Percentiles rank a stretch among this genome's conserved stretches.
Conservation (phyloP, 2,113 vertebrate genomes). For the Syrrhaptes paradoxus region DNA sequence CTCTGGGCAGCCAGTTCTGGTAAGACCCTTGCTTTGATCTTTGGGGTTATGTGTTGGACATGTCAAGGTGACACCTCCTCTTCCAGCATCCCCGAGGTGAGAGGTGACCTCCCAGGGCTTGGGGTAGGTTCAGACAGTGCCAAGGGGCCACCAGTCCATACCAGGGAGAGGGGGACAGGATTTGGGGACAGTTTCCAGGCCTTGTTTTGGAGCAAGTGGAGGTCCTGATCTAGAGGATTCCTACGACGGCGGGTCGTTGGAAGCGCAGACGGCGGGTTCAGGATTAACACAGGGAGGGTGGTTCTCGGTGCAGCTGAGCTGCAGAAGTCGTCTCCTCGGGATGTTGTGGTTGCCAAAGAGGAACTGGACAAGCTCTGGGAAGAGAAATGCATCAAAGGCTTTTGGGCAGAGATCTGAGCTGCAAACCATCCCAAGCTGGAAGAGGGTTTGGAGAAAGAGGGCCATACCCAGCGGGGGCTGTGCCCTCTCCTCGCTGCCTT, state of each 20-base stretch:
- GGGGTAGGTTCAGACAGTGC: not conserved
- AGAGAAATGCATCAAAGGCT: not conserved
- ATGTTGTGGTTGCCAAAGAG: not conserved
- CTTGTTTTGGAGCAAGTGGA: not conserved
- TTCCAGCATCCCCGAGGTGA: no score
- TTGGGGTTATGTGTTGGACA: not conserved
- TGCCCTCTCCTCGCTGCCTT: not conserved
- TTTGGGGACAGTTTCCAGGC: not conserved
- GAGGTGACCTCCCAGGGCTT: not conserved
- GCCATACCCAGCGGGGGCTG: not conserved
- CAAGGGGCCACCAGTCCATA: not conserved
- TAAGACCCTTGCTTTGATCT: not conserved
- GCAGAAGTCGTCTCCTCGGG: rapidly evolving
- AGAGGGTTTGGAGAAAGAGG: not conserved
- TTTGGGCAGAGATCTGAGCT: not conserved
- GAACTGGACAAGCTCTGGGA: not conserved
- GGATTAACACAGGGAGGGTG: not conserved
- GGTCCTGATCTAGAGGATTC: no score
- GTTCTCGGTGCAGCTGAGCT: not conserved
- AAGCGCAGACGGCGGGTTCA: not conserved
- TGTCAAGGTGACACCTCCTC: rapidly evolving
- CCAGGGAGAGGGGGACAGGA: not conserved
- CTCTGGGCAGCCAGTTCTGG: not conserved
- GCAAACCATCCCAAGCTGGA: not conserved
- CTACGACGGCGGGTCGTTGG: not conserved